Conservation (phyloP, 2,888 invertebrate genomes). For the Caenorhabditis uteleia region DNA sequence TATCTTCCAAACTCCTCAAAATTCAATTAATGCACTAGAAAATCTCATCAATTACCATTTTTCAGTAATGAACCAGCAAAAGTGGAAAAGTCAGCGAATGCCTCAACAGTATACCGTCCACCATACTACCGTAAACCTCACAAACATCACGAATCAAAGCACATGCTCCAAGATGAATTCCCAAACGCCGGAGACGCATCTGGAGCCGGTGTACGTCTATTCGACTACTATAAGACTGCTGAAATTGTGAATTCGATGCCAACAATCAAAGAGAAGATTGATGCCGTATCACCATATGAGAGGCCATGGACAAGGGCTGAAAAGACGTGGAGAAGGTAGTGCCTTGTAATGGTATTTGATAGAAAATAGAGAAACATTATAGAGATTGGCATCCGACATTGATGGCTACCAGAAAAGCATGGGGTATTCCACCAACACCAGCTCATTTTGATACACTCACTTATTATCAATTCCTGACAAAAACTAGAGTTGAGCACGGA, state of each 20-base stretch:
- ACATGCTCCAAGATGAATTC: slow-evolving; percentile 59
- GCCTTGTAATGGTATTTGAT: background rate
- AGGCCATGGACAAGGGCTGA: slow-evolving; percentile 62
- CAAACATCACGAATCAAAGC: slow-evolving; percentile 40
- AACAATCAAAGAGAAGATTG: slow-evolving; percentile 61
- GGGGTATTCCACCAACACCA: slow-evolving; percentile 59
- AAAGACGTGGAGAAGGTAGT: slow-evolving; percentile 63
- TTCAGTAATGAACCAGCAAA: too few species aligned
- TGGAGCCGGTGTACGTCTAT: slow-evolving; percentile 58
- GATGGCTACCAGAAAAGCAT: slow-evolving; percentile 61
- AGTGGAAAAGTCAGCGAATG: slow-evolving; percentile 19
- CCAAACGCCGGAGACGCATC: slow-evolving; percentile 53
- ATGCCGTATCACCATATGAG: slow-evolving; percentile 66
- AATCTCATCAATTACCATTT: background rate
- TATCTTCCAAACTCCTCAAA: too few species aligned
- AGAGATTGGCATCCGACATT: slow-evolving; percentile 60
- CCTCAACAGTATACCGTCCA: slow-evolving; percentile 43
- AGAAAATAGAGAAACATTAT: slow-evolving; percentile 7
- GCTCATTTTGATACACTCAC: slow-evolving; percentile 61
- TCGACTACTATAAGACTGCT: slow-evolving; percentile 66
- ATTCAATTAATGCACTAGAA: too few species aligned
- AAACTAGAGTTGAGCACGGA: slow-evolving; percentile 52
- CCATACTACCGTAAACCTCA: slow-evolving; percentile 51
- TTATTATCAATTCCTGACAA: slow-evolving; percentile 65
- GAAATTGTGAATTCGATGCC: slow-evolving; percentile 58